Evolutionary conservation across 2,888 invertebrate species (phyloP), one percentile per base, ranked within the genome.

Genomic region (Eupithecia dodoneata): DNA sequence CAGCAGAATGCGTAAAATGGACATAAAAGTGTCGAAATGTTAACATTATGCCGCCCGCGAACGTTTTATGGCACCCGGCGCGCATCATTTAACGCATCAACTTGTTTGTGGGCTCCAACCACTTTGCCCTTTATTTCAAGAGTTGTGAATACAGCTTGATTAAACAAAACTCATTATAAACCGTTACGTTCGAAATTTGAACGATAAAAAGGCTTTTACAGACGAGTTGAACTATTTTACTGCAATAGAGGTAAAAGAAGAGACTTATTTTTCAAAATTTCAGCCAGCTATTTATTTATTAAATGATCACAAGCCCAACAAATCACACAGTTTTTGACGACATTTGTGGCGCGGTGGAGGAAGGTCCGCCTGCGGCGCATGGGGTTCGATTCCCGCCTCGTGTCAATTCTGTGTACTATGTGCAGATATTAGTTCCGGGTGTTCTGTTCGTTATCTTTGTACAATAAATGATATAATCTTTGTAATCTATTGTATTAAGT

Each of bases 31-130:
- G 87, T 83, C 88, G 88, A 89, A 89, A 90, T 86, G 85, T 86
- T 85, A 86, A 87, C 89, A 88, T 90, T 87, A 89, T 85, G 85
- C 85, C 86, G 83, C 83, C 88, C 88, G 86, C 88, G 86, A 87
- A 85, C 85, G 85, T 86, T 90, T 90, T 90, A 90, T 88, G 87
- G 87, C 86, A 85, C 82, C 82, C 84, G 80, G 80, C 81, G 83
- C 87, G 89, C 85, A 83, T 88, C 90, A 90, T 90, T 90, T 88
- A 89, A 89, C 89, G 86, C 89, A 87, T 90, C 87, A 87, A 86
- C 83, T 83, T 86, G 87, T 88, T 85, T 87, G 79, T 78, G 75
- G 79, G 71, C 73, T 79, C 59, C 79, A 80, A 80, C 79, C 80
- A 82, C 79, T 81, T 81, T 80, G 74, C 72, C 78, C 75, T 79